A percentile compares a stretch with the other conserved stretches of the same genome.
Conservation (phyloP, 2,888 invertebrate species). For the Seira sanloemensis region DNA sequence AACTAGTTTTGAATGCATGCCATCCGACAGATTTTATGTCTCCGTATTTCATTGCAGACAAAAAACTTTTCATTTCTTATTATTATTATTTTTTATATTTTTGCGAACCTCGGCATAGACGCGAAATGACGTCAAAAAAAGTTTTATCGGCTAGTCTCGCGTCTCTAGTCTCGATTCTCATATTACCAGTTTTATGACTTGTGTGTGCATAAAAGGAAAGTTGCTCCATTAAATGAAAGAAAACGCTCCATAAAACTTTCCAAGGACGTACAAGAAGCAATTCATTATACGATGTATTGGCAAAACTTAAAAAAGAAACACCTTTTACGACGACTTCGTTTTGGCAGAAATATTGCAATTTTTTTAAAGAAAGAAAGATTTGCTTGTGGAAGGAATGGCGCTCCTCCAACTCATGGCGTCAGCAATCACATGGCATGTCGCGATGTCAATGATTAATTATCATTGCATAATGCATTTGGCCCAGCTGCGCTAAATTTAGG, state of each 20-base stretch:
- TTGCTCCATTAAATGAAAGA: not conserved
- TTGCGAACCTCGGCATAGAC: too few relatives aligned
- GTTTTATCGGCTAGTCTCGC: too few relatives aligned
- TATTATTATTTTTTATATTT: too few relatives aligned
- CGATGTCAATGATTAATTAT: not conserved
- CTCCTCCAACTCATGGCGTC: not conserved
- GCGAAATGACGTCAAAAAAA: too few relatives aligned
- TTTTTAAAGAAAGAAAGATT: not conserved
- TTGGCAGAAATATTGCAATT: not conserved
- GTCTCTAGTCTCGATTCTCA: too few relatives aligned
- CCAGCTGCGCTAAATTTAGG: not conserved
- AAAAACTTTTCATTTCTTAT: too few relatives aligned
- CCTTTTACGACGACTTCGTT: too few relatives aligned
- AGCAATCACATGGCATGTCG: not conserved
- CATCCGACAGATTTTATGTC: too few relatives aligned
- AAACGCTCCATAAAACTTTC: not conserved
- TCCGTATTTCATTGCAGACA: too few relatives aligned
- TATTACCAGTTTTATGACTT: too few relatives aligned
- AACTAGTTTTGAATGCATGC: too few relatives aligned
- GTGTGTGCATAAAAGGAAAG: slow-evolving; percentile 11
- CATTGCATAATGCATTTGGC: not conserved
- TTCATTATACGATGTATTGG: not conserved
- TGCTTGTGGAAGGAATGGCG: not conserved
- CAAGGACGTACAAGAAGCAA: not conserved
- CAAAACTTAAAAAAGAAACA: too few relatives aligned